Evolutionary conservation across 1,140 invertebrate genomes (phyloP), one percentile per base, ranked within the genome.

Genomic region (Drosophila neocordata): DNA sequence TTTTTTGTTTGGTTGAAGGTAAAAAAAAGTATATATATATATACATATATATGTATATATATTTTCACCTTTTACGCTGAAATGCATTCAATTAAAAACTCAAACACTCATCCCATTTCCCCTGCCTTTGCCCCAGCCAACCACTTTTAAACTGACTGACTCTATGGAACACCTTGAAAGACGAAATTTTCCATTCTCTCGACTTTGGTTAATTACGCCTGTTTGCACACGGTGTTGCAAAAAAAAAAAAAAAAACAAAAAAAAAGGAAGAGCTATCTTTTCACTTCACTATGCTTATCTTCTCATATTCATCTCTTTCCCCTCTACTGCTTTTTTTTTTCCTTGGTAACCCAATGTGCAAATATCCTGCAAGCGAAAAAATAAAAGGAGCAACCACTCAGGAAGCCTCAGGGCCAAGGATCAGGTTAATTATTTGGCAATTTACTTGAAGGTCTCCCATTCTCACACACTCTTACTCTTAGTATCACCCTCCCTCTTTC

Each of bases 51-150:
- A n/a, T n/a, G n/a, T n/a, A n/a, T n/a, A n/a, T n/a, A 71, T 79
- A 77, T 84, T 84, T 80, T 77, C 80, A 84, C 80, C 80, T 84
- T 79, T 84, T 84, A 76, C 73, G 80, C 80, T 84, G 55, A 84
- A 69, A 84, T 77, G 80, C 80, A 84, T 84, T 84, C 77, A 84
- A 84, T 84, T 84, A 84, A 84, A 84, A 84, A 84, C 80, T 83
- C 80, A 73, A 69, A 58, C 55, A 57, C 24, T 35, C 55, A 27
- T 57, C 55, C 55, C 70, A 72, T 44, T 5, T 15, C 38, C 15
- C 35, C n/a, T 31, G 4, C 22, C 22, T 24, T 4, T 31, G 6
- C 27, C 27, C 27, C 1, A 6, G 5, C 27, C 6, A 44, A 44
- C 41, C 41, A 15, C 41, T 20, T 48, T 18, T 3, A 48, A 18